phyloP scores from a whole-genome alignment of 2,113 vertebrate genomes.

The Misgurnus anguillicaudatus region DNA sequence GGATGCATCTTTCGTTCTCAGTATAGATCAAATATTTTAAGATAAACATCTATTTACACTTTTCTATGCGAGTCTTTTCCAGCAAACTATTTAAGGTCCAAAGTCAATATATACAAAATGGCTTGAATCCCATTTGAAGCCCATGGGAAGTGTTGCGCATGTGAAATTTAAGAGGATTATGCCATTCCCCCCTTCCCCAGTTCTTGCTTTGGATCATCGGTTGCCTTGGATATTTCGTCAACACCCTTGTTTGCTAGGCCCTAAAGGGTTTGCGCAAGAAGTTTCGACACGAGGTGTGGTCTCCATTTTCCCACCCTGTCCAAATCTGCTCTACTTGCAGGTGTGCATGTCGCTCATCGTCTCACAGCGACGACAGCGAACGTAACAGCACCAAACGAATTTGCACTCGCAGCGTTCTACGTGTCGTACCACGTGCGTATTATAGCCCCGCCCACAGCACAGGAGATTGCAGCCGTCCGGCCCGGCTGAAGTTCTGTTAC shows the following conservation, averaged over 20 bases:
- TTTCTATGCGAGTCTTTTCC: constrained; percentile 4
- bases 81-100: constrained; percentile 7
- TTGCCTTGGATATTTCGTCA: constrained; percentile 23
- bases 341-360: constrained; percentile 95
- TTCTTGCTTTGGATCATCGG: neutral
- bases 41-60: constrained; percentile 32
- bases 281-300: neutral
- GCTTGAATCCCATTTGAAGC: constrained; percentile 9
- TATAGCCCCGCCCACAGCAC: constrained; percentile 94
- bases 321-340: constrained; percentile 79
- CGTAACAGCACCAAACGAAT: constrained; percentile 98
- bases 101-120: constrained; percentile 27
- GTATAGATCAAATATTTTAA: constrained; percentile 57
- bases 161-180: neutral
- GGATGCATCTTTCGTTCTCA: neutral
- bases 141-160: neutral
- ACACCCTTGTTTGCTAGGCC: neutral
- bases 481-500: constrained; percentile 85
- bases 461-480: constrained; percentile 88
- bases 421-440: constrained; percentile 89
- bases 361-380: constrained; percentile 91
- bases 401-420: constrained; percentile 93
- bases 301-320: neutral
- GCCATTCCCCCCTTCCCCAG: neutral
- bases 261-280: neutral